Evolutionary conservation across 2,888 invertebrate species (phyloP).

Genomic region (Pycnomerus fuliginosus): DNA sequence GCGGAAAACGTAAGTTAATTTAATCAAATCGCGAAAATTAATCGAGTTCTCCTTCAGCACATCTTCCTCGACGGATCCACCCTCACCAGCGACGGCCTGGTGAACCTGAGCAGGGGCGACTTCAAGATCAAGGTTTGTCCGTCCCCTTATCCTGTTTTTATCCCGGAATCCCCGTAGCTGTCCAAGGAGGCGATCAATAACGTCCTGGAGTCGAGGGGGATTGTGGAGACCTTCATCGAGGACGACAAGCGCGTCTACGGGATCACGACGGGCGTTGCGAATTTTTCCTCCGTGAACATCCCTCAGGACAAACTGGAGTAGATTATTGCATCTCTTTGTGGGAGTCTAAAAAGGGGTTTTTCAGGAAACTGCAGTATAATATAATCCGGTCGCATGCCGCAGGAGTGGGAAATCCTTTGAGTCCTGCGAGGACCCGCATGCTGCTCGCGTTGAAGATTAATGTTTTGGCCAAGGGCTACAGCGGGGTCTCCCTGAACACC

Average conservation of each 20-base stretch:
- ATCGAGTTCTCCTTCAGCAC: conserved; percentile 43
- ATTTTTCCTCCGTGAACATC: conserved; percentile 16
- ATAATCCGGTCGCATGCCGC: conserved; percentile 65
- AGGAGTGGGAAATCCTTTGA: conserved; percentile 63
- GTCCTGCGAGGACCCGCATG: conserved; percentile 62
- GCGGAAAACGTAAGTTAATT: conserved; percentile 41
- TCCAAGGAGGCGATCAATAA: conserved; percentile 56
- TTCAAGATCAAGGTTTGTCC: conserved; percentile 56
- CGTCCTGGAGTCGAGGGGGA: conserved; percentile 55
- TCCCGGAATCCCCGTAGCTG: conserved; percentile 45
- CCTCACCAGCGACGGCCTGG: conserved; percentile 58
- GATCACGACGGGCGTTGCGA: conserved; percentile 24
- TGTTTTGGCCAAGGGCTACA: conserved; percentile 67
- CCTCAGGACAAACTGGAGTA: conserved; percentile 19
- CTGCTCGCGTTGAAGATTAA: conserved; percentile 65
- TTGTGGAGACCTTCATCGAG: conserved; percentile 60
- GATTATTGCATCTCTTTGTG: background rate
- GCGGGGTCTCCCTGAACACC: conserved; percentile 61
- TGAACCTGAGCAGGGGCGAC: conserved; percentile 57
- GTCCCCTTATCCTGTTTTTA: background rate
- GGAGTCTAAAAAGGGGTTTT: background rate
- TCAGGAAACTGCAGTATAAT: conserved; percentile 62
- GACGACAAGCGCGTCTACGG: conserved; percentile 40
- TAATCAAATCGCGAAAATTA: conserved; percentile 4
- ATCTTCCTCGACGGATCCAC: conserved; percentile 60